phyloP scores from a whole-genome alignment of 2,888 invertebrate species.

The Mesopsocus fuscifrons region DNA sequence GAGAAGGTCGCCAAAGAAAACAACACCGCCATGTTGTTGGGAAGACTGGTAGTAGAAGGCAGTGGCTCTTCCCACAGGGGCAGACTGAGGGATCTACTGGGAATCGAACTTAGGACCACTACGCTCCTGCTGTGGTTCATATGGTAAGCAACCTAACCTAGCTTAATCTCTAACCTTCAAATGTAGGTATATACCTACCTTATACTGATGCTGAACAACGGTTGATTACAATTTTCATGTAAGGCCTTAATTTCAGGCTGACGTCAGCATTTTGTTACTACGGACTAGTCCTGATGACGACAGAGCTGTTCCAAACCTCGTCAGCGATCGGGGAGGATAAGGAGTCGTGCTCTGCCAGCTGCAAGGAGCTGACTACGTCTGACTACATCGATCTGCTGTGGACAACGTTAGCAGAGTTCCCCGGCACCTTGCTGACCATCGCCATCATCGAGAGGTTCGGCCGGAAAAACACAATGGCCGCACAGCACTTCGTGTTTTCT shows the following conservation, averaged over 20 bases:
- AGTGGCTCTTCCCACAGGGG: constrained; percentile 40
- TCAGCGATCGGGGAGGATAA: constrained; percentile 23
- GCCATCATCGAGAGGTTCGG: constrained; percentile 79
- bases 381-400: constrained; percentile 86
- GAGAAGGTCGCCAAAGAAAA: constrained; percentile 73
- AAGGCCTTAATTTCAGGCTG: too few species aligned
- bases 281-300: constrained; percentile 85
- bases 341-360: constrained; percentile 42
- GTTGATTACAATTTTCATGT: too few species aligned
- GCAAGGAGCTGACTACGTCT: constrained; percentile 51
- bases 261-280: constrained; percentile 90
- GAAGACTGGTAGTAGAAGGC: constrained; percentile 57
- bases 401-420: constrained; percentile 90
- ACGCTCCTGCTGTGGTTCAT: constrained; percentile 83
- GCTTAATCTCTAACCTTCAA: too few species aligned
- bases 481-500: constrained; percentile 76
- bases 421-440: constrained; percentile 77
- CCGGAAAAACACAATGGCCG: constrained; percentile 79
- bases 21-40: constrained; percentile 70
- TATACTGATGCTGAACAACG: constrained; percentile 3
- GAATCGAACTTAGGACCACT: constrained; percentile 63
- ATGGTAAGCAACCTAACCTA: constrained; percentile 47
- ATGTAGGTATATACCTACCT: too few species aligned
- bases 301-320: constrained; percentile 62
- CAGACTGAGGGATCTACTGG: constrained; percentile 47